phyloP scores from a whole-genome alignment of 2,888 invertebrate genomes.

The Eupithecia vulgata region DNA sequence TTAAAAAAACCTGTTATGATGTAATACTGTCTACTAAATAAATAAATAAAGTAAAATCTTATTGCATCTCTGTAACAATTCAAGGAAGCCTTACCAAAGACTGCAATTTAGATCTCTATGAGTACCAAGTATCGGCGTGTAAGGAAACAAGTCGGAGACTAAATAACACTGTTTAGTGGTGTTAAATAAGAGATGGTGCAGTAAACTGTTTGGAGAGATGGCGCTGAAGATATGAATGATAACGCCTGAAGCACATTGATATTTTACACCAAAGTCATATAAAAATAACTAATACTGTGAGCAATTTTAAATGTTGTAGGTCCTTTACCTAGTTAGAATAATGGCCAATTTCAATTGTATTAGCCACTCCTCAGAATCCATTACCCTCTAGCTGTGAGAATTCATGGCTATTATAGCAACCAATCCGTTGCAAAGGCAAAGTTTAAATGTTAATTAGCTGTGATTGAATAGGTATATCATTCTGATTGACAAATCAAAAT shows the following conservation, averaged over 20 bases:
- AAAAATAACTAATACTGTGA: neutral
- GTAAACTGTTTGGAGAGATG: conserved; percentile 20
- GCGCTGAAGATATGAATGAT: too few relatives aligned
- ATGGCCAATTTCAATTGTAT: conserved; percentile 3
- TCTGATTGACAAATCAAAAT: conserved; percentile 3
- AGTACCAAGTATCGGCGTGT: conserved; percentile 24
- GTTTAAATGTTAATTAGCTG: neutral
- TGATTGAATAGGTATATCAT: neutral
- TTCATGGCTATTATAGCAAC: conserved; percentile 1
- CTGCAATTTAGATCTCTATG: conserved; percentile 28
- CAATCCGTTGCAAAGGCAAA: neutral
- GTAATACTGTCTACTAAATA: too few relatives aligned
- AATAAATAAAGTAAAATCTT: too few relatives aligned
- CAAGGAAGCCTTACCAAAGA: conserved; percentile 25
- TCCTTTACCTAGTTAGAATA: conserved; percentile 5
- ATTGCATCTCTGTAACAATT: conserved; percentile 15
- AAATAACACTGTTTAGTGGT: conserved; percentile 29
- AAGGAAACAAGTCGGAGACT: conserved; percentile 27
- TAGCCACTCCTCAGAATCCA: conserved; percentile 5
- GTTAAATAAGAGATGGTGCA: conserved; percentile 27
- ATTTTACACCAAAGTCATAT: neutral
- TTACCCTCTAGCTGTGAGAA: neutral
- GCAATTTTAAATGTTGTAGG: neutral
- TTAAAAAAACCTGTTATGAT: too few relatives aligned
- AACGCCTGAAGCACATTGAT: conserved; percentile 7